Evolutionary conservation across 2,888 invertebrate species (phyloP).

Genomic region (Gibbula magus): DNA sequence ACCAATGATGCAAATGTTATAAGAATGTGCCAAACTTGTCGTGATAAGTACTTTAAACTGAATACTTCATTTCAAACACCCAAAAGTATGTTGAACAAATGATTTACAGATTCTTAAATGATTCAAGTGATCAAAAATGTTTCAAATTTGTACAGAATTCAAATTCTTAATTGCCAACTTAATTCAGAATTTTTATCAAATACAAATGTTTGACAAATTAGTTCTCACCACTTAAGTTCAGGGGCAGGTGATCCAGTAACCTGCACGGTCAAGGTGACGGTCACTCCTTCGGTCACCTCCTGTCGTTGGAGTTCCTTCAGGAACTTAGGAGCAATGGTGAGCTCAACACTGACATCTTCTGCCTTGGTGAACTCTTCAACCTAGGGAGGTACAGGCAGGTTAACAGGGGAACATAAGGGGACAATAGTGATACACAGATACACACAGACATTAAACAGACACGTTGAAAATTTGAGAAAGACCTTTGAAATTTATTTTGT

Average conservation of each 20-base stretch:
- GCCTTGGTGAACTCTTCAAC: constrained; percentile 12
- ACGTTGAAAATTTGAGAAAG: too few species aligned
- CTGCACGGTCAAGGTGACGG: constrained; percentile 53
- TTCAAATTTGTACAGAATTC: neutral
- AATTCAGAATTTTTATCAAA: neutral
- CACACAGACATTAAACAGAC: too few species aligned
- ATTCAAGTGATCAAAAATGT: neutral
- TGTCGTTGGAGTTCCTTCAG: constrained; percentile 59
- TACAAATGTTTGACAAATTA: neutral
- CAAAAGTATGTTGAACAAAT: too few species aligned
- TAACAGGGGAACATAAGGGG: neutral
- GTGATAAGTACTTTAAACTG: too few species aligned
- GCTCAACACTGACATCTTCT: constrained; percentile 39
- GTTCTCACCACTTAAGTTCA: constrained; percentile 57
- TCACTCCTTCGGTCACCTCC: constrained; percentile 66
- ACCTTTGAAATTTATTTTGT: too few species aligned
- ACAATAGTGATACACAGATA: neutral
- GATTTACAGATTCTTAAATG: too few species aligned
- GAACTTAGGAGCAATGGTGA: constrained; percentile 56
- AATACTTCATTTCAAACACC: too few species aligned
- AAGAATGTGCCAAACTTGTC: too few species aligned
- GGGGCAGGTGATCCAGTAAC: constrained; percentile 62
- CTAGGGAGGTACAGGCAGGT: neutral
- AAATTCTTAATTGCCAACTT: neutral
- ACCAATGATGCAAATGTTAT: too few species aligned